These are phyloP conservation scores for Eristalis tenax DNA, from an alignment of 2,888 invertebrate species.

Conservation along the genomic window DNA sequence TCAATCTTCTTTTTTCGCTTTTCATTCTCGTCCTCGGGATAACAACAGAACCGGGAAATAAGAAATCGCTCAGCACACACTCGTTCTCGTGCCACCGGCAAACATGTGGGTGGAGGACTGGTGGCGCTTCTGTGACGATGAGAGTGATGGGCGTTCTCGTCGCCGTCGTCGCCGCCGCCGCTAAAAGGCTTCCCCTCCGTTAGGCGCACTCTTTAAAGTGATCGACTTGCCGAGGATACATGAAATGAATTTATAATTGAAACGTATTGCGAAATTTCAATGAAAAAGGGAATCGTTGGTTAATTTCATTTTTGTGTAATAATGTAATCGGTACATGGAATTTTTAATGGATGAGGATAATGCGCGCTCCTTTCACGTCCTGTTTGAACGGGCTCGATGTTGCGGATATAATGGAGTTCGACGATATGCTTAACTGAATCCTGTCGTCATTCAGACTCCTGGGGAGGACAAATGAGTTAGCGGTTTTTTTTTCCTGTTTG, in stretches of 20 bases:
- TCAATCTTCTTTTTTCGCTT: conserved; percentile 50
- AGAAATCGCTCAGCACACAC: conserved; percentile 42
- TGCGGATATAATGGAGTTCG: conserved; percentile 23
- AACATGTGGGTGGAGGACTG: neutral
- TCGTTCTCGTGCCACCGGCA: neutral
- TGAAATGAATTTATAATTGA: conserved; percentile 67
- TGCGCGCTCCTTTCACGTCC: conserved; percentile 6
- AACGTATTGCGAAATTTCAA: conserved; percentile 44
- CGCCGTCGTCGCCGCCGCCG: neutral
- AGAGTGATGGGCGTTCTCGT: neutral
- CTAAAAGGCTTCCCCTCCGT: conserved; percentile 40
- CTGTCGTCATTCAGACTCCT: neutral
- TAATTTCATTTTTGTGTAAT: conserved; percentile 54
- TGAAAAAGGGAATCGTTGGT: conserved; percentile 44
- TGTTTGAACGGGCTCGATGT: conserved; percentile 9
- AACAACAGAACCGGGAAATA: conserved; percentile 67
- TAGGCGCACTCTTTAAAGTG: conserved; percentile 53
- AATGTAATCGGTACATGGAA: conserved; percentile 47
- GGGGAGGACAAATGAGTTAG: neutral
- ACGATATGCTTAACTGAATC: neutral
- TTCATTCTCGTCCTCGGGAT: conserved; percentile 20
- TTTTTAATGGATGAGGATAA: conserved; percentile 54
- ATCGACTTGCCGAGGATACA: conserved; percentile 48
- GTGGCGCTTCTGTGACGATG: neutral
- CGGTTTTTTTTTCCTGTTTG: neutral